phyloP scores from a whole-genome alignment of 2,797 vertebrate species.

The Manis crassicaudata region DNA sequence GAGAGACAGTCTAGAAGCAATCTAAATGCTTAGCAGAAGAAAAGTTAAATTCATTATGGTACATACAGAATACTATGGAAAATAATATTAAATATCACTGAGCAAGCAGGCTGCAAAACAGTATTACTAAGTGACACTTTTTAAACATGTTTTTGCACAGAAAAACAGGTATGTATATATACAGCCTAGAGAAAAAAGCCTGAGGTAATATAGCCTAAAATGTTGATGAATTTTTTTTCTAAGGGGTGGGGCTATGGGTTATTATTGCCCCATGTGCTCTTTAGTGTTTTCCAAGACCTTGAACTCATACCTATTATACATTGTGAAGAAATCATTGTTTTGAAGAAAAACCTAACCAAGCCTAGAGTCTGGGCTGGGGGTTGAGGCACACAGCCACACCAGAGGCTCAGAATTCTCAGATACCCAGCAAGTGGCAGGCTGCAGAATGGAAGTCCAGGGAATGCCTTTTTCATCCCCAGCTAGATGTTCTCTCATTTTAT shows the following conservation, averaged over 20 bases:
- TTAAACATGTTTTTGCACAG: background rate
- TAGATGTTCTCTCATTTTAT: background rate
- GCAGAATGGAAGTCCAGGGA: background rate
- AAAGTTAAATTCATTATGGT: background rate
- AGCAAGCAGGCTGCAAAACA: background rate
- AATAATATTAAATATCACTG: background rate
- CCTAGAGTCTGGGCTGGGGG: background rate
- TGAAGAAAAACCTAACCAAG: background rate
- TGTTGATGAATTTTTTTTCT: background rate
- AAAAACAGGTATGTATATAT: background rate
- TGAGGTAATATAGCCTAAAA: background rate
- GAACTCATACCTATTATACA: background rate
- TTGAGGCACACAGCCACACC: background rate
- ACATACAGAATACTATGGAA: background rate
- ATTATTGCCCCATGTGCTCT: slow-evolving; percentile 2
- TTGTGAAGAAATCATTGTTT: background rate
- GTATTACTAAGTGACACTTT: background rate
- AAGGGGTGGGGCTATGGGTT: background rate
- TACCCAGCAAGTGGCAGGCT: rapidly evolving
- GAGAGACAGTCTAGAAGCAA: background rate
- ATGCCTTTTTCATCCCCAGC: background rate
- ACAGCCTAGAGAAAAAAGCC: background rate
- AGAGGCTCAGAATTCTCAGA: background rate
- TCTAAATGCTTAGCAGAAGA: background rate
- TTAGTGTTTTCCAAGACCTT: slow-evolving; percentile 9